phyloP scores from a whole-genome alignment of 2,888 invertebrate species.

The Rhagonycha lutea region DNA sequence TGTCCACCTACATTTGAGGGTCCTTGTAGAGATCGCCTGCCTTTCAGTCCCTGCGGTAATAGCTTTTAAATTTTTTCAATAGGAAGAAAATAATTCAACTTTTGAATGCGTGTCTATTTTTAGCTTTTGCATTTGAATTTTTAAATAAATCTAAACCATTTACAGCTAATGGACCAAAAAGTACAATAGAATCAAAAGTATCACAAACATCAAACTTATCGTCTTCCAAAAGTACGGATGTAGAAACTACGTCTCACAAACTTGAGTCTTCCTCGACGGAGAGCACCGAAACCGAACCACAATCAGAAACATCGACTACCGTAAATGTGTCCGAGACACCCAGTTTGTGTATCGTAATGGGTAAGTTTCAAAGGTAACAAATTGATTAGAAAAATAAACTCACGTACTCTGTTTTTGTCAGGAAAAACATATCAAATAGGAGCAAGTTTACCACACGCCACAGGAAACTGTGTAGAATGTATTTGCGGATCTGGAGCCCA shows the following conservation, averaged over 20 bases:
- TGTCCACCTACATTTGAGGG: slow-evolving; percentile 58
- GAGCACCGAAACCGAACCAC: slow-evolving; percentile 15
- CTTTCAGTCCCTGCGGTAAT: slow-evolving; percentile 56
- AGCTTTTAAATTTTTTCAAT: slow-evolving; percentile 7
- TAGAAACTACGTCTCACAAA: slow-evolving; percentile 19
- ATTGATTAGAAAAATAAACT: not conserved
- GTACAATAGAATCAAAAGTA: slow-evolving; percentile 15
- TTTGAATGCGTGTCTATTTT: not conserved
- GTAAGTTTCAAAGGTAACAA: slow-evolving; percentile 42
- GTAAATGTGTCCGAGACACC: slow-evolving; percentile 41
- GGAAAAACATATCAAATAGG: slow-evolving; percentile 67
- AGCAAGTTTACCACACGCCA: slow-evolving; percentile 68
- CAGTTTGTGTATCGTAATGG: slow-evolving; percentile 56
- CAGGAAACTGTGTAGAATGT: slow-evolving; percentile 73
- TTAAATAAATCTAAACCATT: not conserved
- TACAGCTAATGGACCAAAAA: slow-evolving; percentile 23
- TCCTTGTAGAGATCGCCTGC: slow-evolving; percentile 53
- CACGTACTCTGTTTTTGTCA: slow-evolving; percentile 37
- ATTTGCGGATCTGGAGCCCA: slow-evolving; percentile 64
- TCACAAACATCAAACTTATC: slow-evolving; percentile 20
- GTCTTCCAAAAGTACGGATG: slow-evolving; percentile 11
- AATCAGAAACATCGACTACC: slow-evolving; percentile 26
- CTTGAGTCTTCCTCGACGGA: slow-evolving; percentile 28
- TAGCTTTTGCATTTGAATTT: not conserved
- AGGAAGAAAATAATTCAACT: not conserved